Base-by-base conservation (phyloP, 2,888 invertebrate species). In the Chaetoderma sp. region DNA sequence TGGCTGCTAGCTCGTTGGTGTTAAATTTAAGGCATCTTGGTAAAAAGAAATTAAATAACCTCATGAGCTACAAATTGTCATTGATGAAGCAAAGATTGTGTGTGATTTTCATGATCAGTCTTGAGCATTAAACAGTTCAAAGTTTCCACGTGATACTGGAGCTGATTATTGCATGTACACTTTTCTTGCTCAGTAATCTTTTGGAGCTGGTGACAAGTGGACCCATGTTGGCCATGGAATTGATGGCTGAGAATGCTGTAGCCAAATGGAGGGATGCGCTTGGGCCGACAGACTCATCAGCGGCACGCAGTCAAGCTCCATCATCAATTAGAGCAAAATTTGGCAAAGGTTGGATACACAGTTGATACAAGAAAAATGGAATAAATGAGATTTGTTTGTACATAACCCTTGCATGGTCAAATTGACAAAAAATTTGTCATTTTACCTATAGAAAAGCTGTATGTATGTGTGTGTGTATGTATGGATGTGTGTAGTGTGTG, bases 241-340 rank as follows among this genome's bases (percentile, higher is more conserved):
- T 95, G 58, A 90, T 94, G 54, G 93, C 93, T 0, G 90, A 91
- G 74, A 89, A 92, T 84, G 91, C 91, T 6, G 88, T 93, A 4
- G 79, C 87, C 21, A 87, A 86, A 54, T 91, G 91, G 89, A 78
- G 87, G 18, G 88, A 90, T 72, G 78, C 90, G 32, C 84, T 92
- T 62, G 93, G 93, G 10, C 68, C 83, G 5, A 80, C 83, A 8
- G 86, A 86, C 72, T 78, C 83, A 21, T 67, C 81, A 0, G 67
- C 64, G 30, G 86, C 85, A 4, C 71, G 83, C 36, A 65, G 71
- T 49, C 68, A 77, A 16, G 79, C 79, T 5, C 79, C 86, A 2
- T 70, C 70, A 25, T 76, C 78, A 27, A 69, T 86, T 45, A 72
- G 84, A 30, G 83, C 86, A 8, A 68, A 79, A 52, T 86, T 82